Evolutionary conservation across 2,797 vertebrate species (phyloP), one percentile per base, ranked within the genome.

Genomic region (Pseudochromis fuscus): DNA sequence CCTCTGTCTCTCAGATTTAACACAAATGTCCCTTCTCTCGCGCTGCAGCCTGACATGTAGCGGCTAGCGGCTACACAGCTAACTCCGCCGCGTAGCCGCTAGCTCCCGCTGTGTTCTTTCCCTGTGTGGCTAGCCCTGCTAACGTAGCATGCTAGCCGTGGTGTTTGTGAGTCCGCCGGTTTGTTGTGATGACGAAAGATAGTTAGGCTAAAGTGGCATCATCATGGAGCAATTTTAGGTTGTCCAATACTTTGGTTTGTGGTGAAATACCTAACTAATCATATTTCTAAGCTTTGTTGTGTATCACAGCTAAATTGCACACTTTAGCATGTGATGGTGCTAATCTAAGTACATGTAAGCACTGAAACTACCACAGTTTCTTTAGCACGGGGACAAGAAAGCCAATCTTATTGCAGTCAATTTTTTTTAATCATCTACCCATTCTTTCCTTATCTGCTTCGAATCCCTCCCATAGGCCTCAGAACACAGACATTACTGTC

Each of bases 381-480:
- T 7, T 33, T 7, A 33, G 11, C 7, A 11, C 7, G 31, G 31
- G 7, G 11, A 19, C 40, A 44, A 44, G n/a, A 44, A 19, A 44
- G n/a, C n/a, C n/a, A n/a, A n/a, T n/a, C 40, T 48, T 46, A 33
- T 53, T 52, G 44, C 7, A 23, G 23, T 61, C 18, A 46, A 28
- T 44, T 31, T 37, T 19, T 42, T 19, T 19, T 8, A 4, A 55
- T 62, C 48, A 27, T 73, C 66, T 23, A 44, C 19, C 40, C 40
- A 9, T 72, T 69, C 66, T 62, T 38, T 58, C 49, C 42, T 64
- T 62, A 65, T 81, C 77, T 33, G 40, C 82, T 77, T 67, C 45
- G 68, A 71, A 80, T 77, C 64, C 57, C 44, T 45, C 42, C 76
- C 18, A 10, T 10, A 58, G 64, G 77, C 80, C 49, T 52, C 71